Conservation (phyloP, 2,113 vertebrate genomes). For the Ranitomeya variabilis region DNA sequence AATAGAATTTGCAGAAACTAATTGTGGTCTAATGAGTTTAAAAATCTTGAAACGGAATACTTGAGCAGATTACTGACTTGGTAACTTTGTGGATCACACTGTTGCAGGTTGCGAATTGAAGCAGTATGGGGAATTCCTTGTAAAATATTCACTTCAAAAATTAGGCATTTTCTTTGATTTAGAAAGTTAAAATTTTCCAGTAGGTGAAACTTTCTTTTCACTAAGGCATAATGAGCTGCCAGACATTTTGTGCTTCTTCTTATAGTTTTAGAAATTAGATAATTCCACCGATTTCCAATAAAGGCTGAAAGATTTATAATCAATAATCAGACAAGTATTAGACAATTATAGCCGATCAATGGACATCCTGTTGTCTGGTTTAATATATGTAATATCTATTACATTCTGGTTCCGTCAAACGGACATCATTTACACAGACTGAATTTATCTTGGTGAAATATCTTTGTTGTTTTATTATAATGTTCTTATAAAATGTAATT, state of each 20-base stretch:
- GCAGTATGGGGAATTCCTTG: conserved; percentile 1
- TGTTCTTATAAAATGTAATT: not conserved
- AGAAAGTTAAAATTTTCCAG: not conserved
- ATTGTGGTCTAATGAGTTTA: conserved; percentile 45
- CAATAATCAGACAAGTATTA: too few species aligned
- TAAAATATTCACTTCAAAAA: conserved; percentile 28
- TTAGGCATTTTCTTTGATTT: not conserved
- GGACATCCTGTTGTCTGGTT: not conserved
- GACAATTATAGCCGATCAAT: too few species aligned
- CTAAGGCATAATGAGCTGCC: not conserved
- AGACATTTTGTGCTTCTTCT: not conserved
- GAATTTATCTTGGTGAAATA: not conserved
- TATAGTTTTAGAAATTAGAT: not conserved
- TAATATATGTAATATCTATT: not conserved
- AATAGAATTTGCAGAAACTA: conserved; percentile 43
- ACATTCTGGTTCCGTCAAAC: not conserved
- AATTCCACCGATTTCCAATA: too few species aligned
- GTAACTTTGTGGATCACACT: not conserved
- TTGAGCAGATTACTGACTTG: conserved; percentile 22
- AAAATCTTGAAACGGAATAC: conserved; percentile 33
- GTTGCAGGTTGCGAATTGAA: not conserved
- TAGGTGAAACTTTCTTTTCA: conserved; percentile 14
- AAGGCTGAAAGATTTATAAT: too few species aligned
- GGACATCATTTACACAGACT: not conserved
- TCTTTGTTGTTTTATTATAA: not conserved